Base-by-base conservation (phyloP, 2,888 invertebrate genomes). In the Sarcophaga variegata region DNA sequence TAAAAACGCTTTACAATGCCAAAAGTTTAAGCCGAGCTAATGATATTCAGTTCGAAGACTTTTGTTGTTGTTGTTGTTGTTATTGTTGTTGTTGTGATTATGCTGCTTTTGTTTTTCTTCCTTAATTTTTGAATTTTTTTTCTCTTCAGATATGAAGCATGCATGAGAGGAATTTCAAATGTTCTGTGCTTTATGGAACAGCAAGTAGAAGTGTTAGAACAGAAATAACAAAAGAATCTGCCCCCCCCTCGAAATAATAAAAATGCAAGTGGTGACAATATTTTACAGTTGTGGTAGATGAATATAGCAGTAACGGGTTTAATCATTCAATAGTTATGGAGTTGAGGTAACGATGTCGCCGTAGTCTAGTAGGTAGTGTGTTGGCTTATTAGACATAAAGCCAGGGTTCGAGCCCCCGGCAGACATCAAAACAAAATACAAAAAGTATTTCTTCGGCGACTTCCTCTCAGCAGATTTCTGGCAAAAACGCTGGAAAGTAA, bases 21-120 rank as follows among this genome's bases (percentile, higher is more conserved):
- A 85, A 81, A 85, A 71, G 71, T 76, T 66, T 81, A 81, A 85
- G 80, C 80, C 70, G 64, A 20, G 80, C 80, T 81, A 85, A 85
- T 85, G 76, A 76, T 72, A 85, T 85, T 85, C 80, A 76, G 80
- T 37, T 37, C 37, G 10, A 37, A 37, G 37, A 37, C 71, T 85
- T 71, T 76, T 66, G 62, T 66, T 81, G 25, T 85, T 81, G 76
- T 85, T 81, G 71, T 76, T 66, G 62, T 66, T 81, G 25, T 85
- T 81, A 71, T 76, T 66, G 62, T 66, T 81, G 25, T 85, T 81
- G 76, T 85, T 81, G 71, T 76, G 47, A 76, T 47, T 60, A 37
- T 67, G 17, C 12, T 4, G 1, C 54, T 62, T 66, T 47, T 47
- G 72, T 83, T 78, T 63, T 10, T 47, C 37, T 70, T 64, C 20